phyloP scores from a whole-genome alignment of 2,113 vertebrate genomes.

The Scartelaos histophorus region DNA sequence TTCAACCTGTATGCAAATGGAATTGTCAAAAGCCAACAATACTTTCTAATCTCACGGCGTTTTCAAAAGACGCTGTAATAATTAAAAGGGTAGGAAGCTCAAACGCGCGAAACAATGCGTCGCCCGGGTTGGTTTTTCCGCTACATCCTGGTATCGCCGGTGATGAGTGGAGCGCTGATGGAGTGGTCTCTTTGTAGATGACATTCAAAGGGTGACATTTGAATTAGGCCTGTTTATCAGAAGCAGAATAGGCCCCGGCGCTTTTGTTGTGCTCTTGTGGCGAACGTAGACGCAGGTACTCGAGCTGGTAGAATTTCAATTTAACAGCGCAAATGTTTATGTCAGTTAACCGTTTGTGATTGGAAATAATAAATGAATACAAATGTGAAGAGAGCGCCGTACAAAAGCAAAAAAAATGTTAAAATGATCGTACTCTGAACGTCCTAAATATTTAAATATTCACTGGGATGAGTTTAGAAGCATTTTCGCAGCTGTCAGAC shows the following conservation, averaged over 20 bases:
- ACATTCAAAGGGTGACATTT: slow-evolving; percentile 99
- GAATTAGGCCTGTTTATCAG: slow-evolving; percentile 95
- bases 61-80: slow-evolving; percentile 98
- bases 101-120: slow-evolving; percentile 95
- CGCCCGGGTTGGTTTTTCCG: slow-evolving; percentile 83
- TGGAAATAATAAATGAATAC: background rate
- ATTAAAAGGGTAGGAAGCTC: slow-evolving; percentile 97
- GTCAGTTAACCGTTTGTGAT: background rate
- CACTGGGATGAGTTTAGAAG: too few species aligned
- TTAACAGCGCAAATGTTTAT: slow-evolving; percentile 39
- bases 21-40: slow-evolving; percentile 97
- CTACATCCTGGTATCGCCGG: slow-evolving; percentile 68
- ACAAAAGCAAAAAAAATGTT: too few species aligned
- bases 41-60: slow-evolving; percentile 96
- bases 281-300: slow-evolving; percentile 60
- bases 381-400: background rate
- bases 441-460: too few species aligned
- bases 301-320: slow-evolving; percentile 48
- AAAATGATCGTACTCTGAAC: too few species aligned
- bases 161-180: slow-evolving; percentile 93
- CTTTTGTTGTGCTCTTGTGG: slow-evolving; percentile 72
- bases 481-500: too few species aligned
- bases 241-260: slow-evolving; percentile 80
- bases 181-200: slow-evolving; percentile 98
- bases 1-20: slow-evolving; percentile 87